phyloP scores from a whole-genome alignment of 2,113 vertebrate species.

The Uria lomvia region DNA sequence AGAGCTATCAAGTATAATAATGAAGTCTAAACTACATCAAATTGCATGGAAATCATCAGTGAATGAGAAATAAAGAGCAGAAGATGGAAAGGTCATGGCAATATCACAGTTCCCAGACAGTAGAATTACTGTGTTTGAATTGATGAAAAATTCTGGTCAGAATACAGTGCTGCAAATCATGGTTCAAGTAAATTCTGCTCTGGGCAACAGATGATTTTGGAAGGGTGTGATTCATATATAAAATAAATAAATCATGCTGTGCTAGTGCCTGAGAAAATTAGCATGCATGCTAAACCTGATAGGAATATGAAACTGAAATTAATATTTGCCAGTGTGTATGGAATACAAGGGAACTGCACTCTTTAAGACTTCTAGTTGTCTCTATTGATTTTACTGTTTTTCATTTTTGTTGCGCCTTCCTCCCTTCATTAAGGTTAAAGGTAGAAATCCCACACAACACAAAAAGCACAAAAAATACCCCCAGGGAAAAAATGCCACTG shows the following conservation, averaged over 20 bases:
- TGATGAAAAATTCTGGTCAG: not conserved
- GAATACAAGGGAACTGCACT: not conserved
- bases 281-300: not conserved
- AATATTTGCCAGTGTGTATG: not conserved
- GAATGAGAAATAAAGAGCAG: not conserved
- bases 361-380: not conserved
- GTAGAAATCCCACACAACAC: not conserved
- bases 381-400: not conserved
- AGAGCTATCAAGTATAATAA: not conserved
- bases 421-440: not conserved
- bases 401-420: not conserved
- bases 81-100: not conserved
- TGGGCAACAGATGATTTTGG: not conserved
- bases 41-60: not conserved
- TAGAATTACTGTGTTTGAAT: not conserved
- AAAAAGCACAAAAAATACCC: not conserved
- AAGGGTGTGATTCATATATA: not conserved
- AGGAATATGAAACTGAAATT: not conserved
- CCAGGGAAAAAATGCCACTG: not conserved
- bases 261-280: not conserved
- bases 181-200: not conserved
- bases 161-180: not conserved
- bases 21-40: not conserved
- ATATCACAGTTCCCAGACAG: not conserved
- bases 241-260: not conserved